phyloP scores from a whole-genome alignment of 1,140 invertebrate species.

The Eueides isabella region DNA sequence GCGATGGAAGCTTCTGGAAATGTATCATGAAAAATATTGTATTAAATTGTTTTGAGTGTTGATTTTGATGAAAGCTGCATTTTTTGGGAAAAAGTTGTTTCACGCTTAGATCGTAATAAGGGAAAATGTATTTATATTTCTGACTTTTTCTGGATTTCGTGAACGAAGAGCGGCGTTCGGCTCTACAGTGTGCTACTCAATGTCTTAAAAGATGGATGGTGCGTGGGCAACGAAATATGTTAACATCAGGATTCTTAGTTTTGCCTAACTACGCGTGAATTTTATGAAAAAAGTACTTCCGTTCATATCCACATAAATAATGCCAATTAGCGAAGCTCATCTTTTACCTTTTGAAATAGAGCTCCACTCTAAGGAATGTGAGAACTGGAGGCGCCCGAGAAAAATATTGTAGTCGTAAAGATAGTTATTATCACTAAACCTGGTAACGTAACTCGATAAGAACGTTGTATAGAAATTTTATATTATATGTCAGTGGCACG shows the following conservation, averaged over 20 bases:
- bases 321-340: conserved; percentile 1
- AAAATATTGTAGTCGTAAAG: background rate
- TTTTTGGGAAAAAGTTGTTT: too few relatives aligned
- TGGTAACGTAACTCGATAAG: background rate
- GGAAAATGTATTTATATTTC: too few relatives aligned
- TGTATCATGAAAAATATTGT: background rate
- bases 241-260: too few relatives aligned
- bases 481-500: too few relatives aligned
- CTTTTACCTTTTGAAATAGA: background rate
- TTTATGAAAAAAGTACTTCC: background rate
- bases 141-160: too few relatives aligned
- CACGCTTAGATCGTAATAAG: too few relatives aligned
- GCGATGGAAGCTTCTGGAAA: background rate
- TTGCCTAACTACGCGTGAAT: too few relatives aligned
- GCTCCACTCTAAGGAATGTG: background rate
- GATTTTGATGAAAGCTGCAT: background rate
- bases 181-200: too few relatives aligned
- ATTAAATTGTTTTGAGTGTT: background rate
- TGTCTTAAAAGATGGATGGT: too few relatives aligned
- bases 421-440: background rate
- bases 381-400: background rate
- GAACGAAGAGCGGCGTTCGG: too few relatives aligned
- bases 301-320: background rate
- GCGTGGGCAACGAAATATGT: too few relatives aligned
- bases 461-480: background rate